These are phyloP conservation scores for Uropetala carovei DNA, from an alignment of 2,888 invertebrate genomes.

Conservation along the genomic window DNA sequence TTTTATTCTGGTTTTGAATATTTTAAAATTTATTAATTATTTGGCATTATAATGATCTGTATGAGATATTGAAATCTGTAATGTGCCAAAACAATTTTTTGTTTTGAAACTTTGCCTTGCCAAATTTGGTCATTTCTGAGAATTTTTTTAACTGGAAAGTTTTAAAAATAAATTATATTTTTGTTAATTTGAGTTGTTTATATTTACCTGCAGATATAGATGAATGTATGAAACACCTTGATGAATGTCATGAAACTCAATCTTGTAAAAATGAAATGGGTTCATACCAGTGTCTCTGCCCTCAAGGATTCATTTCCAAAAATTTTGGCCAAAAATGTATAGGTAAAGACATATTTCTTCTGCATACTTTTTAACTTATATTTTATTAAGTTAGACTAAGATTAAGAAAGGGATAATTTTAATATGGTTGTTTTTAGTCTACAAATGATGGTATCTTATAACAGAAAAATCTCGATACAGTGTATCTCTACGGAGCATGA, in stretches of 20 bases:
- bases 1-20: background rate
- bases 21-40: background rate
- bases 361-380: background rate
- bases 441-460: too few relatives aligned
- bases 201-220: conserved; percentile 78
- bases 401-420: too few relatives aligned
- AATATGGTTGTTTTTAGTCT: too few relatives aligned
- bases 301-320: conserved; percentile 77
- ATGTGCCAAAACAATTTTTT: background rate
- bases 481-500: too few relatives aligned
- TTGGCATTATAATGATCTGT: background rate
- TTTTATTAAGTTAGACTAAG: too few relatives aligned
- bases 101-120: background rate
- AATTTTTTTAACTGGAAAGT: too few relatives aligned
- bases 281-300: conserved; percentile 80
- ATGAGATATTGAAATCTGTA: background rate
- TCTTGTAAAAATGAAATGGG: conserved; percentile 80
- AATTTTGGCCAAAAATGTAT: conserved; percentile 76
- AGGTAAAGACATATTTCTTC: conserved; percentile 72
- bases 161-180: background rate
- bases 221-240: conserved; percentile 76
- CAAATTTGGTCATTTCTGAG: too few relatives aligned
- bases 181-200: background rate
- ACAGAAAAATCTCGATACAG: too few relatives aligned
- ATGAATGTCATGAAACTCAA: conserved; percentile 78